A percentile compares a stretch with the other conserved stretches of the same genome.
phyloP scores from a whole-genome alignment of 1,140 invertebrate genomes.

The Palaemon carinicauda region DNA sequence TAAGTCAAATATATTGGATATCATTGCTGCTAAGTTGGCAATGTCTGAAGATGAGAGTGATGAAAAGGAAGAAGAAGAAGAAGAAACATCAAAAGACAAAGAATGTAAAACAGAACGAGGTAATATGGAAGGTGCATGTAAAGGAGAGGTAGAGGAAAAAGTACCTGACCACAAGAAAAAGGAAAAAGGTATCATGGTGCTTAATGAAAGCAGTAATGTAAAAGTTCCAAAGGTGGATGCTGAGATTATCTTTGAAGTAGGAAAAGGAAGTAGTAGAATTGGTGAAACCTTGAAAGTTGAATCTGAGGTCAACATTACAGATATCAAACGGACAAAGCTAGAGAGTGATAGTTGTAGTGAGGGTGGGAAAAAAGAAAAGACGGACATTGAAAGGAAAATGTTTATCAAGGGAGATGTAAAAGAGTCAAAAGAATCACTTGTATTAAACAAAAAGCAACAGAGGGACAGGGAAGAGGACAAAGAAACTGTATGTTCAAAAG shows the following conservation, averaged over 20 bases:
- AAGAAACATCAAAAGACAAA: too few species aligned
- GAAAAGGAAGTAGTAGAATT: too few species aligned
- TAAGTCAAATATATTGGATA: conserved; percentile 55
- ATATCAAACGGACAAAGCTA: too few species aligned
- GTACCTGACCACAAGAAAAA: background rate
- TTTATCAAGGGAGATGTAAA: background rate
- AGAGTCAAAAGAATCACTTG: background rate
- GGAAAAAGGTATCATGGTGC: background rate
- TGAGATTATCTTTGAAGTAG: too few species aligned
- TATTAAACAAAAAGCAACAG: background rate
- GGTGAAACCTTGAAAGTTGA: too few species aligned
- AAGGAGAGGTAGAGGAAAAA: background rate
- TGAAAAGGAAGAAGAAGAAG: conserved; percentile 34
- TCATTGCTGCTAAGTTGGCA: conserved; percentile 56
- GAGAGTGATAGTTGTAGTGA: too few species aligned
- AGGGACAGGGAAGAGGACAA: background rate
- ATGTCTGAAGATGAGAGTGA: conserved; percentile 54
- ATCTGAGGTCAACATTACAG: too few species aligned
- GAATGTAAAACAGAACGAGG: background rate
- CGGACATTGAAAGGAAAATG: too few species aligned
- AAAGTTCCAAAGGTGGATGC: too few species aligned
- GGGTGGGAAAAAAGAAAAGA: too few species aligned
- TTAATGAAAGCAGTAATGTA: too few species aligned
- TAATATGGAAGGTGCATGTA: background rate
- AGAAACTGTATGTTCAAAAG: too few species aligned